A percentile compares a stretch with the other conserved stretches of the same genome.
phyloP scores from a whole-genome alignment of 2,113 vertebrate genomes.

The Plecturocebus donacophilus region DNA sequence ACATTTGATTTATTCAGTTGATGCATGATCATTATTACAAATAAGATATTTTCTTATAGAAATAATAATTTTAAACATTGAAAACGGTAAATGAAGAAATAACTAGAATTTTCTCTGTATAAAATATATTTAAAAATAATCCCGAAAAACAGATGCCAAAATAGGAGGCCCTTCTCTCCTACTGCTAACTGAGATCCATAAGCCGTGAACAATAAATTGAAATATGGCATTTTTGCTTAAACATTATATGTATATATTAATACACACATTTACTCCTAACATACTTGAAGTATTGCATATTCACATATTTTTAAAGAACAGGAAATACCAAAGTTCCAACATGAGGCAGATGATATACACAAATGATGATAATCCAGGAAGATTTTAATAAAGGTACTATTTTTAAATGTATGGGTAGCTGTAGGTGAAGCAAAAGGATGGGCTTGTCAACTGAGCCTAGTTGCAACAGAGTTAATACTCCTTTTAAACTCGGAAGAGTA shows the following conservation, averaged over 20 bases:
- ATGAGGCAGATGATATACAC: background rate
- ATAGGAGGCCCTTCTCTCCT: background rate
- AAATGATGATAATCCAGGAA: background rate
- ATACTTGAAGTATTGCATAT: background rate
- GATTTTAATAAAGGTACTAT: background rate
- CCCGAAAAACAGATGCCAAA: background rate
- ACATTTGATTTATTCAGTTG: background rate
- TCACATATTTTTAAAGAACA: background rate
- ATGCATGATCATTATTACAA: background rate
- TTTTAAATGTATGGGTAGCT: background rate
- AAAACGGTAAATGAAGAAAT: background rate
- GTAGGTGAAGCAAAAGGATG: background rate
- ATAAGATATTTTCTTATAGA: background rate
- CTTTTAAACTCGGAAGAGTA: background rate
- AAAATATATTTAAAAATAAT: background rate
- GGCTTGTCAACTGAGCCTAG: background rate
- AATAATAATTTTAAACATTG: background rate
- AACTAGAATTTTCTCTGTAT: background rate
- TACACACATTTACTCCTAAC: background rate
- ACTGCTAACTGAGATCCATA: background rate
- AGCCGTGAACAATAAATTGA: background rate
- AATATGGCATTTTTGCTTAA: background rate
- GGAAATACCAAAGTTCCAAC: background rate
- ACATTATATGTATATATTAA: background rate
- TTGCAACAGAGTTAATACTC: background rate